Evolutionary conservation across 2,113 vertebrate genomes (phyloP).

Genomic region (Neofelis nebulosa): DNA sequence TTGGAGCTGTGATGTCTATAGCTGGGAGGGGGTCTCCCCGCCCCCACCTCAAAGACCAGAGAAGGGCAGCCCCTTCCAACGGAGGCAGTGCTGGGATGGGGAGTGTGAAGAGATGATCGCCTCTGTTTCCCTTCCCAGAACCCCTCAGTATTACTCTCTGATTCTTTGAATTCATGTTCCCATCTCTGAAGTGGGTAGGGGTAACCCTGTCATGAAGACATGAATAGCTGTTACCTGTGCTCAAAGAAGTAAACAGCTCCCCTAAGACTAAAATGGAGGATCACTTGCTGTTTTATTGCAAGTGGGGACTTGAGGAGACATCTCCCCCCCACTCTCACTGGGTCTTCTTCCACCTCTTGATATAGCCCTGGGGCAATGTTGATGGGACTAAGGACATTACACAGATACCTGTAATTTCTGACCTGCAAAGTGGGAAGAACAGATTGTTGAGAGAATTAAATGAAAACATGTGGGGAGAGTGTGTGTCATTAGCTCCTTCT

Average conservation of each 20-base stretch:
- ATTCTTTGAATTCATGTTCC: not conserved
- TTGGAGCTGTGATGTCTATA: not conserved
- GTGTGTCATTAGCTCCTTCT: not conserved
- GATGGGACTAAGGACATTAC: not conserved
- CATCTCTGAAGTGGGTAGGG: not conserved
- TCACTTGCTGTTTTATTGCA: not conserved
- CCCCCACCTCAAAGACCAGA: not conserved
- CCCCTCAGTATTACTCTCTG: not conserved
- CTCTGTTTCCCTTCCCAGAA: not conserved
- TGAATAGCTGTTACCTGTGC: not conserved
- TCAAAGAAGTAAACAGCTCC: not conserved
- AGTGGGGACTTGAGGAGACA: not conserved
- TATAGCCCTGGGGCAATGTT: not conserved
- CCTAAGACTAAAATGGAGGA: not conserved
- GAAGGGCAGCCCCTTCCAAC: not conserved
- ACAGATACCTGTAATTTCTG: not conserved
- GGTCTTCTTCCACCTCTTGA: not conserved
- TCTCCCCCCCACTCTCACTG: not conserved
- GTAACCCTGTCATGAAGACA: not conserved
- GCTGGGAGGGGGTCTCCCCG: not conserved
- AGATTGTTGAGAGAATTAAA: conserved; percentile 33
- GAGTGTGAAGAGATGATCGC: not conserved
- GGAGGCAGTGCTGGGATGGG: not conserved
- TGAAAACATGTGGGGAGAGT: not conserved
- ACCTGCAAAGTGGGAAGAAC: not conserved